A percentile compares a stretch with the other conserved stretches of the same genome.
These are phyloP conservation scores for Proales similis DNA, from an alignment of 1,140 invertebrate species.

Conservation along the genomic window DNA sequence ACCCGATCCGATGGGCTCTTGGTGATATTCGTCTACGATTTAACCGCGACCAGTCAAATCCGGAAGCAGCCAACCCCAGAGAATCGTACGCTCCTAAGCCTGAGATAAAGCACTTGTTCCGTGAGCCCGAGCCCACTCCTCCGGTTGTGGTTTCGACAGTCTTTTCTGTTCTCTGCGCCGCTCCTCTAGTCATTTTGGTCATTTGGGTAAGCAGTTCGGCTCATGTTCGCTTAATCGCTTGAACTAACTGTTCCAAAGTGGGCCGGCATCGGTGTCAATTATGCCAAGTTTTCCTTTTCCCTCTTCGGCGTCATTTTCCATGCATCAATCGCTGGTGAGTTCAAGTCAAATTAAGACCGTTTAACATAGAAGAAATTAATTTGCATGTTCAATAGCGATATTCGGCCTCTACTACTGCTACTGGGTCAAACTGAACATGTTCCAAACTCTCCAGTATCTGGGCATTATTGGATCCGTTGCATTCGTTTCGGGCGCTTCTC, in stretches of 20 bases:
- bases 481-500: slow-evolving; percentile 81
- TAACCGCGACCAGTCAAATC: slow-evolving; percentile 27
- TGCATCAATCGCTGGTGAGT: slow-evolving; percentile 65
- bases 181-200: slow-evolving; percentile 74
- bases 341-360: neutral
- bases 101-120: slow-evolving; percentile 85
- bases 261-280: slow-evolving; percentile 77
- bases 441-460: slow-evolving; percentile 82
- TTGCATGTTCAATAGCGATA: slow-evolving; percentile 60
- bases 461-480: slow-evolving; percentile 71
- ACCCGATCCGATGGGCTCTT: slow-evolving; percentile 77
- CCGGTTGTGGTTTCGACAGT: slow-evolving; percentile 75
- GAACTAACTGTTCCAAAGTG: slow-evolving; percentile 59
- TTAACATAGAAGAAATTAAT: neutral
- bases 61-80: slow-evolving; percentile 44
- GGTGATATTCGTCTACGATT: slow-evolving; percentile 40
- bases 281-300: slow-evolving; percentile 71
- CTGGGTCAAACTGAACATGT: slow-evolving; percentile 89
- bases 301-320: slow-evolving; percentile 78
- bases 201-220: slow-evolving; percentile 38
- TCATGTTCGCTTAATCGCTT: slow-evolving; percentile 6
- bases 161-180: slow-evolving; percentile 73
- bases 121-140: slow-evolving; percentile 80
- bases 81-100: slow-evolving; percentile 61
- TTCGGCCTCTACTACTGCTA: slow-evolving; percentile 78